Conservation (phyloP, 2,113 vertebrate genomes). For the Ptychochromis oligacanthus region DNA sequence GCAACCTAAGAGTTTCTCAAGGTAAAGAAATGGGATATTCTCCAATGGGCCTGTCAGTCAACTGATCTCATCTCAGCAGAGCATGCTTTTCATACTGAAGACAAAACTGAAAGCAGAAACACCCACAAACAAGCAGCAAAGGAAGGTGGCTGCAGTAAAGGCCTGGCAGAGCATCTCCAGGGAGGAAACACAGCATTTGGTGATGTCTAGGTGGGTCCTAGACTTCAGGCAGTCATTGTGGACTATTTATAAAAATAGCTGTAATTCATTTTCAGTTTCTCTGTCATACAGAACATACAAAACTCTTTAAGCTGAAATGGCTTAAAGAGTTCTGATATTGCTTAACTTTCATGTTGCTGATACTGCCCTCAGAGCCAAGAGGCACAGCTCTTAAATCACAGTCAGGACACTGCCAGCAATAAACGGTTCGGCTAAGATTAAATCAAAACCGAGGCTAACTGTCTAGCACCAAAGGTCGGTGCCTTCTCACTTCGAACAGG, state of each 20-base stretch:
- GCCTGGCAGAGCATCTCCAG: not conserved
- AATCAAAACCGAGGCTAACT: not conserved
- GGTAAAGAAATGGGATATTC: not conserved
- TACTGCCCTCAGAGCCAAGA: not conserved
- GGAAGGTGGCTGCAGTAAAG: not conserved
- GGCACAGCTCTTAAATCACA: too few species aligned
- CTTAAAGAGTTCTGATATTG: not conserved
- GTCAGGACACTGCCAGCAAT: not conserved
- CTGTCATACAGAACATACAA: not conserved
- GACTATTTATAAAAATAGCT: not conserved
- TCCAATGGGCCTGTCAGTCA: not conserved
- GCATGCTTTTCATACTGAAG: too few species aligned
- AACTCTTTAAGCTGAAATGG: too few species aligned
- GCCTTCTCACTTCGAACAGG: not conserved
- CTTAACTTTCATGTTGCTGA: not conserved
- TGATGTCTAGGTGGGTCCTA: not conserved
- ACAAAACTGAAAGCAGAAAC: not conserved
- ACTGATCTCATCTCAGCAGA: not conserved
- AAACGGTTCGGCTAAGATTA: not conserved
- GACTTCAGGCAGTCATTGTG: not conserved
- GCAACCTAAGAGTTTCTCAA: not conserved
- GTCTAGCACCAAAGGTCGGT: not conserved
- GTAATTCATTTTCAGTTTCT: not conserved
- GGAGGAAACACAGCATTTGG: not conserved
- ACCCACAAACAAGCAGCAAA: not conserved